Conservation (phyloP, 2,797 vertebrate species). For the Acanthurus lineatus region DNA sequence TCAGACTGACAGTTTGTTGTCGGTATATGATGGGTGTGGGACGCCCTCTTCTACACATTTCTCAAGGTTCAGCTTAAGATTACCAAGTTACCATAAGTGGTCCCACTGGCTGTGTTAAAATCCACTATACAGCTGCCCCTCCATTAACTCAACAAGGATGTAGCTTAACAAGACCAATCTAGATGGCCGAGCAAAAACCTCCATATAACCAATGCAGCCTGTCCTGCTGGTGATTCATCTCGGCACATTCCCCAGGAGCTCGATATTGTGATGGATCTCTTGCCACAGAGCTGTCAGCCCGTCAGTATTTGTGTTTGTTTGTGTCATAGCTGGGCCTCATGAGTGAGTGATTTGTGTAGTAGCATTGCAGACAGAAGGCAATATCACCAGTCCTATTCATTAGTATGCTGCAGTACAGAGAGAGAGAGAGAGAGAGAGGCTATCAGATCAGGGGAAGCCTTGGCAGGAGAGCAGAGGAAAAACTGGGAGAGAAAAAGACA, state of each 20-base stretch:
- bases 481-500: constrained; percentile 1
- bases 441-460: constrained; percentile 71
- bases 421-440: constrained; percentile 48
- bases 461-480: constrained; percentile 39
- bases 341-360: constrained; percentile 70
- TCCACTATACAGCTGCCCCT: constrained; percentile 42
- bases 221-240: constrained; percentile 63
- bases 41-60: not conserved
- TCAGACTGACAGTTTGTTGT: not conserved
- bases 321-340: constrained; percentile 65
- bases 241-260: constrained; percentile 57
- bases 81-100: constrained; percentile 29
- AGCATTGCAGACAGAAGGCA: constrained; percentile 67
- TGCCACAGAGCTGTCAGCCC: constrained; percentile 69
- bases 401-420: constrained; percentile 71
- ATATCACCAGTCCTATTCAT: constrained; percentile 69
- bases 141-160: constrained; percentile 43
- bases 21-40: not conserved
- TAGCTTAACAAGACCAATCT: constrained; percentile 53
- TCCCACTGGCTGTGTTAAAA: constrained; percentile 45
- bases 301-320: constrained; percentile 76
- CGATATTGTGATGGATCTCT: constrained; percentile 69
- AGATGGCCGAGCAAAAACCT: constrained; percentile 51
- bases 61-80: constrained; percentile 19
- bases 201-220: constrained; percentile 43